These are phyloP conservation scores for Nebria salina DNA, from an alignment of 2,888 invertebrate species.

Conservation along the genomic window DNA sequence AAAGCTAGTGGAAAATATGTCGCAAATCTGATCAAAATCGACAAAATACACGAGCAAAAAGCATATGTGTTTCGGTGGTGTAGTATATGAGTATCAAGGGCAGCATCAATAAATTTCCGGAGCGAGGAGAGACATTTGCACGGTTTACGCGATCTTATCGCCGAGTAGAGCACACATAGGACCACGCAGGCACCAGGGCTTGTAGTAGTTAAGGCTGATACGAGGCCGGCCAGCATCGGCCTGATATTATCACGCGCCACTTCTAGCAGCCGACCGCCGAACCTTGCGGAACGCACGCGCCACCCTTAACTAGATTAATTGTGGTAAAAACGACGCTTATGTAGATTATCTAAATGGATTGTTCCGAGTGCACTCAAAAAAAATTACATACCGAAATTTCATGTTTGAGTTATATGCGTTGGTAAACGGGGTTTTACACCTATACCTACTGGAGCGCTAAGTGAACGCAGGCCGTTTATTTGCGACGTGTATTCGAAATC, in stretches of 20 bases:
- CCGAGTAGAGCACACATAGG: not conserved
- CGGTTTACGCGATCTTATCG: not conserved
- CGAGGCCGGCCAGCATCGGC: not conserved
- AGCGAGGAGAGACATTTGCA: not conserved
- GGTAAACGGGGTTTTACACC: not conserved
- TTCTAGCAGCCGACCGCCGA: not conserved
- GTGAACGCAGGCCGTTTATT: not conserved
- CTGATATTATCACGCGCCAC: not conserved
- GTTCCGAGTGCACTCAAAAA: slow-evolving; percentile 28
- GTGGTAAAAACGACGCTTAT: slow-evolving; percentile 38
- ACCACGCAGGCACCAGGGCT: not conserved
- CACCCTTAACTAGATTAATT: slow-evolving; percentile 35
- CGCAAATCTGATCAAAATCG: not conserved
- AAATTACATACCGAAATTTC: slow-evolving; percentile 28
- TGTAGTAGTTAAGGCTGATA: slow-evolving; percentile 3
- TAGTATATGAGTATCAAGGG: not conserved
- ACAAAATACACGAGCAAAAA: not conserved
- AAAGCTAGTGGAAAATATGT: not conserved
- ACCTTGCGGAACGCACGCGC: not conserved
- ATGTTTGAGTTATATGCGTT: slow-evolving; percentile 8
- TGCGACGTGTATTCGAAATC: not conserved
- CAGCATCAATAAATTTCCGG: not conserved
- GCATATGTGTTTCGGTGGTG: not conserved
- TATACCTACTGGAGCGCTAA: not conserved
- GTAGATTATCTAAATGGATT: slow-evolving; percentile 45